phyloP scores from a whole-genome alignment of 2,888 invertebrate genomes.

The Parnassius glacialis region DNA sequence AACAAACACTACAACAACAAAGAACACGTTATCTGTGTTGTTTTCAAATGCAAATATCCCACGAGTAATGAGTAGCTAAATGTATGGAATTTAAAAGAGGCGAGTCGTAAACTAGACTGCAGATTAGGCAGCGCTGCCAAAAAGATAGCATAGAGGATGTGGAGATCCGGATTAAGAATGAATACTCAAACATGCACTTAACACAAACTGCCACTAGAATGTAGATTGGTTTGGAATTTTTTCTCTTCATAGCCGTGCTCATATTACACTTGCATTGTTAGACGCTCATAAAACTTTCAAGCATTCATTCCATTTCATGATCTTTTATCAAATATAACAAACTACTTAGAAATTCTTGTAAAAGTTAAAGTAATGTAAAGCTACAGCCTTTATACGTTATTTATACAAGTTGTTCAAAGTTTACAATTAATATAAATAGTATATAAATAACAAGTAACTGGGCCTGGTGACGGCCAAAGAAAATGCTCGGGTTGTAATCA shows the following conservation, averaged over 20 bases:
- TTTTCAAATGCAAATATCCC: conserved; percentile 63
- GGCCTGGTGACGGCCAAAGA: conserved; percentile 63
- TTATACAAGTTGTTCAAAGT: no score
- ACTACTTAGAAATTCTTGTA: no score
- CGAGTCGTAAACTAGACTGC: conserved; percentile 31
- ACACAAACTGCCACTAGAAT: conserved; percentile 47
- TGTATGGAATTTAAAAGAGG: conserved; percentile 68
- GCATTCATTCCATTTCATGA: conserved; percentile 4
- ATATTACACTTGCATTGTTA: conserved; percentile 24
- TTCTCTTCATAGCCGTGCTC: conserved; percentile 18
- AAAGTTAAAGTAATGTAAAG: no score
- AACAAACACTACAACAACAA: conserved; percentile 30
- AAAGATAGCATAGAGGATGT: conserved; percentile 58
- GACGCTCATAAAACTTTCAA: conserved; percentile 4
- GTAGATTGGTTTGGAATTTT: conserved; percentile 45
- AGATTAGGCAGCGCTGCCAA: conserved; percentile 62
- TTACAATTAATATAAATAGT: conserved; percentile 32
- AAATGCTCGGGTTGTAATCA: conserved; percentile 65
- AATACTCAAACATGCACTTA: conserved; percentile 67
- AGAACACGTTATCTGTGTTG: conserved; percentile 41
- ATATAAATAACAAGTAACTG: conserved; percentile 51
- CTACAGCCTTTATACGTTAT: no score
- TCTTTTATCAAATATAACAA: not conserved
- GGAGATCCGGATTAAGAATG: conserved; percentile 60
- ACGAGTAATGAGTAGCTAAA: conserved; percentile 64